These are phyloP conservation scores for Nomia melanderi DNA, from an alignment of 1,140 invertebrate species.

Conservation along the genomic window DNA sequence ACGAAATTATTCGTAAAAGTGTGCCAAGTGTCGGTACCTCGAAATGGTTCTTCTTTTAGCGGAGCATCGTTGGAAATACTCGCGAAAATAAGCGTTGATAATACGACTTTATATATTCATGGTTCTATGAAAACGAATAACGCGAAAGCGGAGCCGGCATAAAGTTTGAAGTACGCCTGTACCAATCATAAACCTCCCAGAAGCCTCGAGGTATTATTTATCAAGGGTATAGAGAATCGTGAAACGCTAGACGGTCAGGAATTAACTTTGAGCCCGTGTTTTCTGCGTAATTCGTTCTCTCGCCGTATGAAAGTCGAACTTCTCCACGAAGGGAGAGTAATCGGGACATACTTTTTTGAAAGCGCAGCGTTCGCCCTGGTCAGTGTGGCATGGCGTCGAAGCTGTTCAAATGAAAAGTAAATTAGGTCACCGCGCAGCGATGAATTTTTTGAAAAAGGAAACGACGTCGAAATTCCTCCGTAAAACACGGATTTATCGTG, in stretches of 20 bases:
- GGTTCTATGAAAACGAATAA: slow-evolving; percentile 29
- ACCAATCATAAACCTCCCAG: slow-evolving; percentile 30
- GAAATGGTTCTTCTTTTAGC: not conserved
- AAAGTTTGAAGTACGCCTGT: slow-evolving; percentile 22
- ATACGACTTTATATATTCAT: slow-evolving; percentile 41
- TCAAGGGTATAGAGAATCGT: slow-evolving; percentile 39
- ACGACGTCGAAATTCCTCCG: too few species aligned
- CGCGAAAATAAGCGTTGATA: slow-evolving; percentile 26
- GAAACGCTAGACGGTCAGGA: slow-evolving; percentile 17
- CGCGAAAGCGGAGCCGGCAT: slow-evolving; percentile 13
- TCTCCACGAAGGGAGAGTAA: not conserved
- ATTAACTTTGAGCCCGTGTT: slow-evolving; percentile 24
- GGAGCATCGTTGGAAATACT: not conserved
- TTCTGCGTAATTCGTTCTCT: slow-evolving; percentile 36
- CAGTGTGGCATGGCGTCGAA: too few species aligned
- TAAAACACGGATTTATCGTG: too few species aligned
- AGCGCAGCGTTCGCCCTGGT: too few species aligned
- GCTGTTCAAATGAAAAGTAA: too few species aligned
- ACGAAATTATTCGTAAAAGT: not conserved
- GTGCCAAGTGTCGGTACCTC: not conserved
- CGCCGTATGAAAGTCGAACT: slow-evolving; percentile 34
- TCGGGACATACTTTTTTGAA: not conserved
- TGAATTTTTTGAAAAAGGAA: too few species aligned
- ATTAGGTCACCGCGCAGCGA: too few species aligned
- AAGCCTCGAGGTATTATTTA: slow-evolving; percentile 33